Conservation (phyloP, 2,113 vertebrate species). For the Arothron firmamentum region DNA sequence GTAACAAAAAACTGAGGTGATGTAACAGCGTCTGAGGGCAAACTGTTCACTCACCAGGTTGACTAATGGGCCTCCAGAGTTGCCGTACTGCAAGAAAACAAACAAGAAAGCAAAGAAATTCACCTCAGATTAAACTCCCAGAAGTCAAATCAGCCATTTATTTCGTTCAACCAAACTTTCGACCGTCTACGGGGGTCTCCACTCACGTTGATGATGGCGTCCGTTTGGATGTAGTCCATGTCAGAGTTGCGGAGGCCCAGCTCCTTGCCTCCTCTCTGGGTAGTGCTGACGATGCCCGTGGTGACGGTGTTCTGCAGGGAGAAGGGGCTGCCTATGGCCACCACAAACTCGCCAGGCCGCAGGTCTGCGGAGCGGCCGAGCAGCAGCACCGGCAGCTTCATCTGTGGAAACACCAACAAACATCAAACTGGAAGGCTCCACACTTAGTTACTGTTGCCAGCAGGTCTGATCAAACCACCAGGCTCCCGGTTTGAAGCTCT, state of each 20-base stretch:
- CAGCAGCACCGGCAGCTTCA: conserved; percentile 87
- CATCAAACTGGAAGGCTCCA: neutral
- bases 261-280: conserved; percentile 89
- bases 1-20: neutral
- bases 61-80: conserved; percentile 95
- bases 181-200: conserved; percentile 4
- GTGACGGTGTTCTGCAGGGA: conserved; percentile 97
- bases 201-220: conserved; percentile 97
- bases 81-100: conserved; percentile 87
- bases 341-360: conserved; percentile 94
- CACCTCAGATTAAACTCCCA: neutral
- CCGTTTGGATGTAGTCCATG: conserved; percentile 97
- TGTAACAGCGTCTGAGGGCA: no score
- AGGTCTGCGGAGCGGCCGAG: conserved; percentile 90
- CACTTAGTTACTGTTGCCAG: neutral
- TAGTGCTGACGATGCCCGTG: conserved; percentile 94
- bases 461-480: no score
- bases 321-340: conserved; percentile 94
- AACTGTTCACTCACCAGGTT: conserved; percentile 85
- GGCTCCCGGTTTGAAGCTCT: no score
- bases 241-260: conserved; percentile 89
- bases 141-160: no score
- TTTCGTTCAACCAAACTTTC: neutral
- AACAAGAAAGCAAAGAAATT: neutral
- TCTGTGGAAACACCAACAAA: conserved; percentile 61